These are phyloP conservation scores for Spodoptera exigua DNA, from an alignment of 2,888 invertebrate species.

Conservation along the genomic window DNA sequence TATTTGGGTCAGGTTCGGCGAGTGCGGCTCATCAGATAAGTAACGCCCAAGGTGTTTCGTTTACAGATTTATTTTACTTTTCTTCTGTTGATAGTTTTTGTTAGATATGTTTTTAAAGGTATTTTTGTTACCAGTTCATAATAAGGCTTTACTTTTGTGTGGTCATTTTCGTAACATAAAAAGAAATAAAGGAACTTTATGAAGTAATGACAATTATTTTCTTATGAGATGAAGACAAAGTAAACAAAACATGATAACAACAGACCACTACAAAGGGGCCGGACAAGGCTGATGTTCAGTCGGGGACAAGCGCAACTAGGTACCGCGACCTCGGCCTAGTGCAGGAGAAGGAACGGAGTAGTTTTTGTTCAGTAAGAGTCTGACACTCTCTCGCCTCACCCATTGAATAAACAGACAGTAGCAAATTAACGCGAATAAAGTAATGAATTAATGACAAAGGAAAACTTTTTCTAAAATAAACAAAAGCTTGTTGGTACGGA, in stretches of 20 bases:
- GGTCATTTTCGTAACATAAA: too few relatives aligned
- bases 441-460: constrained; percentile 26
- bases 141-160: too few relatives aligned
- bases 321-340: too few relatives aligned
- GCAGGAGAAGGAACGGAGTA: too few relatives aligned
- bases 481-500: constrained; percentile 46
- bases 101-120: background rate
- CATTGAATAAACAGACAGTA: background rate
- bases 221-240: too few relatives aligned
- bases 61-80: constrained; percentile 39
- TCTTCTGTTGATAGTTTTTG: background rate
- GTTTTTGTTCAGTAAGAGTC: too few relatives aligned
- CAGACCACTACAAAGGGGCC: too few relatives aligned
- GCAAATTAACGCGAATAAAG: constrained; percentile 15
- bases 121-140: background rate
- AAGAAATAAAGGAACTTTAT: too few relatives aligned
- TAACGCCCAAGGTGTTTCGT: constrained; percentile 41
- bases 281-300: too few relatives aligned
- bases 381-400: background rate
- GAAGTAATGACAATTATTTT: too few relatives aligned
- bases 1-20: constrained; percentile 78
- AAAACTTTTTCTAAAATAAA: constrained; percentile 40
- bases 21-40: constrained; percentile 65
- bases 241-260: too few relatives aligned
- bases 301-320: too few relatives aligned